Percentiles rank a stretch among this genome's conserved stretches.
Evolutionary conservation across 2,113 vertebrate genomes (phyloP).

Genomic region (Trinectes maculatus): DNA sequence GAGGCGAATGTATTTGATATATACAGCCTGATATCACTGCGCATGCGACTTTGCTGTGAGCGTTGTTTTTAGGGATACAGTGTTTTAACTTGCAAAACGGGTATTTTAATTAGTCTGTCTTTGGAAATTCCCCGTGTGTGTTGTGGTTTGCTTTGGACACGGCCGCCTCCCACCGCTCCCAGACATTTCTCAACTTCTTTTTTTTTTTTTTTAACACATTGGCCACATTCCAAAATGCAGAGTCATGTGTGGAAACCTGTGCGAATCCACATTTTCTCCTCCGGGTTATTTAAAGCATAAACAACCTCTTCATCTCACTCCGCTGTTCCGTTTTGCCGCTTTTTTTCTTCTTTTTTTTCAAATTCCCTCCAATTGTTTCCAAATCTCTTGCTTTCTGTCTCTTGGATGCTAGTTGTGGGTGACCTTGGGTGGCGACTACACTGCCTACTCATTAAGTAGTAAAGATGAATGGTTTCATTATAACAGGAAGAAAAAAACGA

Average conservation of each 20-base stretch:
- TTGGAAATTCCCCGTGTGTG: conserved; percentile 65
- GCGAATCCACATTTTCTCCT: conserved; percentile 32
- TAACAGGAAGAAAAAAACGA: conserved; percentile 62
- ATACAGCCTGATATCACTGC: conserved; percentile 18
- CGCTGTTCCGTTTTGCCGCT: conserved; percentile 5
- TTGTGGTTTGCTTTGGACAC: conserved; percentile 64
- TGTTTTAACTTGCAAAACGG: conserved; percentile 58
- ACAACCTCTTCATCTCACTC: conserved; percentile 18
- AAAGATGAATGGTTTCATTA: conserved; percentile 85
- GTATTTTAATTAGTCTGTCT: conserved; percentile 72
- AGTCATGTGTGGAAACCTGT: conserved; percentile 55
- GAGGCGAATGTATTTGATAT: conserved; percentile 31
- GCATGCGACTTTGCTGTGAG: conserved; percentile 11
- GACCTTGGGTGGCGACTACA: conserved; percentile 80
- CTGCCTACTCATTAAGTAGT: conserved; percentile 82
- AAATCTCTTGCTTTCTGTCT: conserved; percentile 53
- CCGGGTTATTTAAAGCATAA: conserved; percentile 24
- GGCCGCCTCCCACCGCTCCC: conserved; percentile 49
- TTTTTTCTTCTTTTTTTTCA: background rate
- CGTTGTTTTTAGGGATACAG: conserved; percentile 56
- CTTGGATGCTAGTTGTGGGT: conserved; percentile 58
- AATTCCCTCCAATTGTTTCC: conserved; percentile 32
- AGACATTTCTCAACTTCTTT: conserved; percentile 55
- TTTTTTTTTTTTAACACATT: conserved; percentile 6
- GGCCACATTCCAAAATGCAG: conserved; percentile 38